A percentile compares a stretch with the other conserved stretches of the same genome.
phyloP scores from a whole-genome alignment of 2,888 invertebrate species.

The Polydrusus pterygomalis region DNA sequence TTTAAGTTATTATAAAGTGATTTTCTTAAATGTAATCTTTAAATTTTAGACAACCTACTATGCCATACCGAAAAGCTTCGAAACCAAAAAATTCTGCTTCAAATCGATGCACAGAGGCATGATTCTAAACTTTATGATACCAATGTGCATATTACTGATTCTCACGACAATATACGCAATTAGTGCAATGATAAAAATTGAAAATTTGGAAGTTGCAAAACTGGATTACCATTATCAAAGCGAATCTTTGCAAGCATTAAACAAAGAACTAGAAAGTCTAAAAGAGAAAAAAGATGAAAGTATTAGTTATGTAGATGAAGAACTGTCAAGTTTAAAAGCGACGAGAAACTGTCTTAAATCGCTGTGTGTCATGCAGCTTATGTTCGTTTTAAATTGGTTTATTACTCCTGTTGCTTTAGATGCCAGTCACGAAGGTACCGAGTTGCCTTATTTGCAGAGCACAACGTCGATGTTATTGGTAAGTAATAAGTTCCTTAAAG shows the following conservation, averaged over 20 bases:
- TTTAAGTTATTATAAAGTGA: too few species aligned
- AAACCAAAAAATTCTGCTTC: conserved; percentile 84
- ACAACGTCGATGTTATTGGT: conserved; percentile 54
- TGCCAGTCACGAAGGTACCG: conserved; percentile 48
- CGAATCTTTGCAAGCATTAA: conserved; percentile 68
- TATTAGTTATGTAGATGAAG: conserved; percentile 58
- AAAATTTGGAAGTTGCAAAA: conserved; percentile 69
- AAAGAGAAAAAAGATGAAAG: conserved; percentile 63
- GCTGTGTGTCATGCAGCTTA: conserved; percentile 80
- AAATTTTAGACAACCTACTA: conserved; percentile 75
- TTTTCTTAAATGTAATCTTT: neutral
- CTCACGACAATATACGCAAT: conserved; percentile 78
- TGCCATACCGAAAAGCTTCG: conserved; percentile 82
- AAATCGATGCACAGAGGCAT: conserved; percentile 86
- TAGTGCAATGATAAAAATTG: conserved; percentile 72
- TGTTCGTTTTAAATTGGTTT: conserved; percentile 76
- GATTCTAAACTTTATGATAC: conserved; percentile 85
- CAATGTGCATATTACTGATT: conserved; percentile 80
- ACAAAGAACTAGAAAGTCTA: conserved; percentile 65
- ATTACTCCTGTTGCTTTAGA: conserved; percentile 58
- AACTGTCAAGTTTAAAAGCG: conserved; percentile 73
- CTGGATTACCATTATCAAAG: conserved; percentile 69
- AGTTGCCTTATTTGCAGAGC: conserved; percentile 51
- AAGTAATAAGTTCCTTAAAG: conserved; percentile 25
- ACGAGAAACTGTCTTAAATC: conserved; percentile 77